A percentile compares a stretch with the other conserved stretches of the same genome.
Evolutionary conservation across 2,113 vertebrate genomes (phyloP).

Genomic region (Nanger granti): DNA sequence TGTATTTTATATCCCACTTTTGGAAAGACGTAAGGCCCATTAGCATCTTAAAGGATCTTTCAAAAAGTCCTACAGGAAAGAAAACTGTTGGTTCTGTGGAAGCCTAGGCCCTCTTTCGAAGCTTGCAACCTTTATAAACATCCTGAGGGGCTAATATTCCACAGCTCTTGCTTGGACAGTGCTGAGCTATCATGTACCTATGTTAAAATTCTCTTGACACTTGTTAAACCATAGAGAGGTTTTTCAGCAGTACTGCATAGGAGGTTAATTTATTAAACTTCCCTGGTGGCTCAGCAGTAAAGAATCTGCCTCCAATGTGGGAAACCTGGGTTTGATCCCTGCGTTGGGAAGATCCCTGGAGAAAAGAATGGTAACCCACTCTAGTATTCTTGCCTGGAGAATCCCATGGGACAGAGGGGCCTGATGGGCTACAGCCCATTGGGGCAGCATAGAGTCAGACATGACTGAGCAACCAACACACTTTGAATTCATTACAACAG

Average conservation of each 20-base stretch:
- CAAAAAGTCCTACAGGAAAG: background rate
- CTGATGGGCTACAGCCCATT: background rate
- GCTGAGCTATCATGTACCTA: background rate
- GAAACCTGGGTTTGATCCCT: background rate
- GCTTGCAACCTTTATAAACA: too few relatives aligned
- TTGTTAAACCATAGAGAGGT: background rate
- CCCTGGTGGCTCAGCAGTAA: background rate
- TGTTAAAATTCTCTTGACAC: background rate
- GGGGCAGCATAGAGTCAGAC: background rate
- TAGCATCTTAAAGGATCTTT: background rate
- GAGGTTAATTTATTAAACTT: background rate
- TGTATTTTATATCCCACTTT: background rate
- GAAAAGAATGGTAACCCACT: background rate
- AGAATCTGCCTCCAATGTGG: background rate
- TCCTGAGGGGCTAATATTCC: background rate
- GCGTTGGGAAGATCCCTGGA: background rate
- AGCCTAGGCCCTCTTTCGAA: background rate
- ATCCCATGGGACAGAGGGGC: background rate
- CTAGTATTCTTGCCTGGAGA: background rate
- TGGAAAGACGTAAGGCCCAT: background rate
- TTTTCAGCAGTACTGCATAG: background rate
- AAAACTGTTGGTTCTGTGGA: background rate
- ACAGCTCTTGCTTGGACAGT: background rate
- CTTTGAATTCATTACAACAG: background rate
- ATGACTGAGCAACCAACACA: background rate